Conservation (phyloP, 2,113 vertebrate genomes). For the Amazona vittata region DNA sequence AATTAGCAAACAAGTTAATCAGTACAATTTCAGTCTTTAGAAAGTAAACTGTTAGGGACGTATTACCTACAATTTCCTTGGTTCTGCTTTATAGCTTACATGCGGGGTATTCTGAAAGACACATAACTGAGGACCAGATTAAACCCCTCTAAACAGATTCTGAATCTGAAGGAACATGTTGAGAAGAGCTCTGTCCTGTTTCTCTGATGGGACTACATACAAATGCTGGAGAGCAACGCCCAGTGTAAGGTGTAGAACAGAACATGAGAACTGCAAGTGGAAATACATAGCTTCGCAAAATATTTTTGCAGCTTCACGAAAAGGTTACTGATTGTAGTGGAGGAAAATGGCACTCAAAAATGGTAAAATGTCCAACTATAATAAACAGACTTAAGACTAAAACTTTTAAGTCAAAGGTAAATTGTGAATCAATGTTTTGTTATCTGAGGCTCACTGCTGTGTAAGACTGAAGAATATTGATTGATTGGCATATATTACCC, state of each 20-base stretch:
- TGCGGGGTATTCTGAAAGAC: fast-evolving
- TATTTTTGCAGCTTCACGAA: background rate
- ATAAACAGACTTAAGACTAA: background rate
- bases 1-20: too few relatives aligned
- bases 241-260: fast-evolving
- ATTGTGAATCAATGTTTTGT: background rate
- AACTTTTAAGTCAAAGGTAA: background rate
- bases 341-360: background rate
- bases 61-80: fast-evolving
- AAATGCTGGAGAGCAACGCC: fast-evolving
- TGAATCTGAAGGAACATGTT: background rate
- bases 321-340: background rate
- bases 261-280: background rate
- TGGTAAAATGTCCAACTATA: fast-evolving
- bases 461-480: background rate
- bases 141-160: background rate
- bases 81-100: background rate
- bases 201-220: fast-evolving
- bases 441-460: background rate
- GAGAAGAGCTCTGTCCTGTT: background rate
- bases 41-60: background rate
- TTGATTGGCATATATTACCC: background rate
- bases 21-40: background rate
- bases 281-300: background rate
- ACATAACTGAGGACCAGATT: background rate